Base-by-base conservation (phyloP, 2,113 vertebrate species). In the Solenodon paradoxus region DNA sequence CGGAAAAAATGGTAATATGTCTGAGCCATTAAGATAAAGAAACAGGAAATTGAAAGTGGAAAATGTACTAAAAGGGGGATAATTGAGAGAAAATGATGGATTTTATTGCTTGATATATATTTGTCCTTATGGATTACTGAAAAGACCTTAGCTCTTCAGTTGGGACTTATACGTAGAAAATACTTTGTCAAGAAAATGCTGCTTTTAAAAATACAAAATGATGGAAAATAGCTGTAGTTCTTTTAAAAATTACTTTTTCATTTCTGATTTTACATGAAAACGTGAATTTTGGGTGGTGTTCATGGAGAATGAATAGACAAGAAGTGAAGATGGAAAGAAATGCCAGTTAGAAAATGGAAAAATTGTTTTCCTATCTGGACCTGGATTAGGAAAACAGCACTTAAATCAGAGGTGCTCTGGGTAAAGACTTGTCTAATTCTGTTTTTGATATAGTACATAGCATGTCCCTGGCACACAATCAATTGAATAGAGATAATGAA, bases 1-100 rank as follows among this genome's bases (percentile, higher is more conserved):
- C 83, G 47, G 96, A 90, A 85, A 78, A 93, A 92, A 72, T 75
- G n/a, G 87, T 84, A 92, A 71, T 85, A 71, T 78, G 84, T 90
- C 59, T 83, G 42, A 90, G 16, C 11, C 72, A 83, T 83, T 94
- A 89, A 74, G 13, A 10, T 81, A 85, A 72, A 68, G 51, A 95
- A 95, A 95, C 17, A 72, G 66, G 68, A 93, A 74, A 94, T 0
- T 66, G 45, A 91, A 91, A 75, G 61, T 51, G 81, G 45, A 75
- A 91, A 96, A 93, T 80, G 42, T 5, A 45, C 74, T 75, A 59
- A 89, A 86, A 64, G 26, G 47, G 80, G n/a, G 30, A 4, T 22
- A 74, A 61, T 28, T 75, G 35, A 82, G 17, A 87, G 68, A 89
- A 92, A 96, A 86, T 69, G 9, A 49, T 88, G 11, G 38, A 82